phyloP scores from a whole-genome alignment of 2,113 vertebrate species.

The Urocitellus parryii region DNA sequence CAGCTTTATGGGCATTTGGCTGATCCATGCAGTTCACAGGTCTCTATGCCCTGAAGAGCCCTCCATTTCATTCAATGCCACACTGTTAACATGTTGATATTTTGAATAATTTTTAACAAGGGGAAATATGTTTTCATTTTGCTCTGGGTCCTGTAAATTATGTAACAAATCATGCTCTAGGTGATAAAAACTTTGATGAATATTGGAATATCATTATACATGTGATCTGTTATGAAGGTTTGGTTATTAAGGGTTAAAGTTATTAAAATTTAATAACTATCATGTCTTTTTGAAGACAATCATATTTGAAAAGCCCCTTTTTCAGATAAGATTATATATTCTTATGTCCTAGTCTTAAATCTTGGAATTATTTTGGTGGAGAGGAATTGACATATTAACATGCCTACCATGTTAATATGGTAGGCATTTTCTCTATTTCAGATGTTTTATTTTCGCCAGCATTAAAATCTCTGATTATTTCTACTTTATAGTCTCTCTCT shows the following conservation, averaged over 20 bases:
- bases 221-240: not conserved
- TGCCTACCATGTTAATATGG: not conserved
- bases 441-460: not conserved
- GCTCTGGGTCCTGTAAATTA: not conserved
- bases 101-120: not conserved
- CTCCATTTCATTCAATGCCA: not conserved
- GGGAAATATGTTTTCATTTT: not conserved
- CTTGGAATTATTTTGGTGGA: not conserved
- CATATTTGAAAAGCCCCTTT: not conserved
- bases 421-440: not conserved
- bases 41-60: accelerated
- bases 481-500: not conserved
- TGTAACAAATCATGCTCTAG: not conserved
- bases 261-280: not conserved
- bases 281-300: not conserved
- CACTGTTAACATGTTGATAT: not conserved
- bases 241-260: not conserved
- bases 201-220: not conserved
- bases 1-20: not conserved
- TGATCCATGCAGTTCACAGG: not conserved
- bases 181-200: not conserved
- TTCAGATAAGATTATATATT: not conserved
- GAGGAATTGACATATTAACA: not conserved
- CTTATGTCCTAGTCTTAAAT: not conserved
- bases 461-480: not conserved